Percentiles rank a stretch among this genome's conserved stretches.
phyloP scores from a whole-genome alignment of 2,888 invertebrate genomes.

The Morpho helenor region DNA sequence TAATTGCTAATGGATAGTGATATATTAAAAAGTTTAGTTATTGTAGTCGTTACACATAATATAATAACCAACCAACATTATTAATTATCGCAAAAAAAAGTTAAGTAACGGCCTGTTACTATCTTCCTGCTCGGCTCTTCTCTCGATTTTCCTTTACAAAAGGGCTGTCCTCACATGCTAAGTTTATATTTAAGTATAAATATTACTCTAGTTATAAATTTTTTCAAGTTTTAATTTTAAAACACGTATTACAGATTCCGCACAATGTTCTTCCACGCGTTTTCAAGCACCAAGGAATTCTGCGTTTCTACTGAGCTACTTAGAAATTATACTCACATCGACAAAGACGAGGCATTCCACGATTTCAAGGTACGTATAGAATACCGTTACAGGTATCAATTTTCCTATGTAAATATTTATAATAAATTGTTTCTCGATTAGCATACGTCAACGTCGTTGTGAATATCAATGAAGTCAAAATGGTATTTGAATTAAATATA shows the following conservation, averaged over 20 bases:
- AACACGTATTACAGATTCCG: constrained; percentile 70
- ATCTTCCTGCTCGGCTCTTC: too few species aligned
- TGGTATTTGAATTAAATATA: neutral
- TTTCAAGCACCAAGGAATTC: constrained; percentile 89
- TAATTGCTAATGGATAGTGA: too few species aligned
- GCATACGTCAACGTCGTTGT: constrained; percentile 7
- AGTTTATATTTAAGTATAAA: neutral
- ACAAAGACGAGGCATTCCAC: constrained; percentile 82
- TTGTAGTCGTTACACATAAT: too few species aligned
- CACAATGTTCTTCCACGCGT: constrained; percentile 89
- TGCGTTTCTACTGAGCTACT: constrained; percentile 86
- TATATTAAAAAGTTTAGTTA: too few species aligned
- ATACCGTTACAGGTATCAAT: constrained; percentile 23
- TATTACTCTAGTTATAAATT: neutral
- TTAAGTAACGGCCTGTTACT: too few species aligned
- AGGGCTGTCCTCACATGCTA: neutral
- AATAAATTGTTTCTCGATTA: constrained; percentile 15
- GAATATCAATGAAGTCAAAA: constrained; percentile 11
- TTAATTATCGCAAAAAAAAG: too few species aligned
- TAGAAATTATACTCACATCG: constrained; percentile 85
- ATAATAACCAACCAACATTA: too few species aligned
- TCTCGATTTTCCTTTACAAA: too few species aligned
- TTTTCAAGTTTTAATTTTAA: neutral
- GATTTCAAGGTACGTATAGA: constrained; percentile 81
- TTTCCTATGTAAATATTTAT: constrained; percentile 19